A percentile compares a stretch with the other conserved stretches of the same genome.
Conservation (phyloP, 2,888 invertebrate genomes). For the Elysia crispata region DNA sequence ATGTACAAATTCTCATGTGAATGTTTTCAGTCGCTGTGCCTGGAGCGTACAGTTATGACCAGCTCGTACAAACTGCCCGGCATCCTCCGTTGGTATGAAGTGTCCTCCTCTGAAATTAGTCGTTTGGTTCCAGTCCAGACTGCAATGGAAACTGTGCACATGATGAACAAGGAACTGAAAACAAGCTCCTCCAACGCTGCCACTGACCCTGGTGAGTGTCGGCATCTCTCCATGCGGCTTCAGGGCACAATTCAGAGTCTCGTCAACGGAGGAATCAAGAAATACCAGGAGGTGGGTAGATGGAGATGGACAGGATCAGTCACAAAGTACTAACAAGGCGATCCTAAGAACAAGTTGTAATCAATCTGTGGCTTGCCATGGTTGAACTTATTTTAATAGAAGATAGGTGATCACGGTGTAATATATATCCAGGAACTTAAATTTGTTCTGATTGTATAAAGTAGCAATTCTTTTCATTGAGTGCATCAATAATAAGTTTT, state of each 20-base stretch:
- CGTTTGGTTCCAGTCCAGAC: conserved; percentile 82
- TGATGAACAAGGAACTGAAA: conserved; percentile 77
- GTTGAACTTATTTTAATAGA: too few relatives aligned
- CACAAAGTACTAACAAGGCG: too few relatives aligned
- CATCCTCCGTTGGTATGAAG: conserved; percentile 79
- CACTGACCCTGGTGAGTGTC: conserved; percentile 74
- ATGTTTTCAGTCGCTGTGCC: conserved; percentile 68
- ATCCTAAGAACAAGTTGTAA: too few relatives aligned
- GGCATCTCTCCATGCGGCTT: conserved; percentile 73
- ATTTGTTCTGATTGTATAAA: too few relatives aligned
- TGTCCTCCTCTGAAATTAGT: conserved; percentile 85
- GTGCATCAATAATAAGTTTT: too few relatives aligned
- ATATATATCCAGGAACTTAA: too few relatives aligned
- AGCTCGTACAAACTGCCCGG: conserved; percentile 72
- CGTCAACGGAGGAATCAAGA: conserved; percentile 75
- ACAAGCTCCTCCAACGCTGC: conserved; percentile 88
- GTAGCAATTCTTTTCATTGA: too few relatives aligned
- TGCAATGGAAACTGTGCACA: conserved; percentile 69
- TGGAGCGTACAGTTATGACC: conserved; percentile 71
- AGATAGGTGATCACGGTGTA: too few relatives aligned
- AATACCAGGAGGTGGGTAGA: conserved; percentile 73
- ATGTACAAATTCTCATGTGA: too few relatives aligned
- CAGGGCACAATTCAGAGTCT: conserved; percentile 73
- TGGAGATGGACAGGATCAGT: too few relatives aligned
- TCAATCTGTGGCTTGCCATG: too few relatives aligned